A percentile compares a stretch with the other conserved stretches of the same genome.
These are phyloP conservation scores for Cheilosia urbana DNA, from an alignment of 2,888 invertebrate species.

Conservation along the genomic window DNA sequence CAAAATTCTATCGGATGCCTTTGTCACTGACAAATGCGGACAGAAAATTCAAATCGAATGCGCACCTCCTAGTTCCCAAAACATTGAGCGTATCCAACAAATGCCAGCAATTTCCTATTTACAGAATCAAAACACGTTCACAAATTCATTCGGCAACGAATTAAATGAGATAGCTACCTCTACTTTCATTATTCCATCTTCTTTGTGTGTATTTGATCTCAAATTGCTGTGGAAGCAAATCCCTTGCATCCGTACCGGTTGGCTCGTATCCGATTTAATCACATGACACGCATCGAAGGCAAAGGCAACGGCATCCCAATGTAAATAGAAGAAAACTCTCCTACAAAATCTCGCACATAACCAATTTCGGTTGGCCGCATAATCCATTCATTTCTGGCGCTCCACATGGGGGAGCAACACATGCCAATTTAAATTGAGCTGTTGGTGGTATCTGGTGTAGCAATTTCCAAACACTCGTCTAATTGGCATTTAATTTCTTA, in stretches of 20 bases:
- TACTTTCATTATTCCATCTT: constrained; percentile 29
- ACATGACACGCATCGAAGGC: constrained; percentile 18
- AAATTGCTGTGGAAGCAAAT: constrained; percentile 4
- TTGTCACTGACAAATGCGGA: constrained; percentile 36
- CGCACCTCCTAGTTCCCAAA: constrained; percentile 11
- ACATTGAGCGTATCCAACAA: constrained; percentile 1
- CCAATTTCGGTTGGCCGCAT: constrained; percentile 56
- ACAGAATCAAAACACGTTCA: constrained; percentile 42
- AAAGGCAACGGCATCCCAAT: background rate
- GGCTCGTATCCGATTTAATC: constrained; percentile 59
- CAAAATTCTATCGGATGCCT: constrained; percentile 7
- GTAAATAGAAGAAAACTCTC: constrained; percentile 19
- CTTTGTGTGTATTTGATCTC: constrained; percentile 20
- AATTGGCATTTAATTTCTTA: constrained; percentile 69
- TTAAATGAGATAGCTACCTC: constrained; percentile 19
- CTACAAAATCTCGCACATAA: constrained; percentile 35
- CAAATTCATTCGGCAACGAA: constrained; percentile 31
- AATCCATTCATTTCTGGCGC: constrained; percentile 30
- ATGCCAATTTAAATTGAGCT: constrained; percentile 69
- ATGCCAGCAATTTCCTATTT: constrained; percentile 36
- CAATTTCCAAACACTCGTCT: constrained; percentile 44
- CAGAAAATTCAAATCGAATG: constrained; percentile 7
- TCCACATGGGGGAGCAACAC: constrained; percentile 32
- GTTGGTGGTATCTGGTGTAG: constrained; percentile 2
- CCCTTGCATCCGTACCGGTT: background rate